These are phyloP conservation scores for Rhabditoides inermis DNA, from an alignment of 2,888 invertebrate genomes.

Conservation along the genomic window DNA sequence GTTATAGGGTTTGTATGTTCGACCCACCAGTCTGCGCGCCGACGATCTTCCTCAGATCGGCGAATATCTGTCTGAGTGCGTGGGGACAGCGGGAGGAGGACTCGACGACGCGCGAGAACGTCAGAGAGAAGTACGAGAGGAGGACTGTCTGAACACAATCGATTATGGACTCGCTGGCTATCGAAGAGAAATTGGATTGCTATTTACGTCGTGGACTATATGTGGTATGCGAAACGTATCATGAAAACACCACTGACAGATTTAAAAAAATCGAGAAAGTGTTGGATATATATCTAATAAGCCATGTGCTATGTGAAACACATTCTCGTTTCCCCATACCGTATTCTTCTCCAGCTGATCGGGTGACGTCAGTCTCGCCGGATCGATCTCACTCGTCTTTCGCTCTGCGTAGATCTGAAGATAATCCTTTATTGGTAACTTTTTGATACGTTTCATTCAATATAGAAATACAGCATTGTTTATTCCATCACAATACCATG, in stretches of 20 bases:
- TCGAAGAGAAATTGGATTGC: too few relatives aligned
- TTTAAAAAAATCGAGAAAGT: not conserved
- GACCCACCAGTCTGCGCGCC: slow-evolving; percentile 14
- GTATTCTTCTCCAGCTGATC: slow-evolving; percentile 30
- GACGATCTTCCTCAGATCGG: slow-evolving; percentile 45
- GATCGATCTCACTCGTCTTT: slow-evolving; percentile 50
- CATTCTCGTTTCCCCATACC: slow-evolving; percentile 10
- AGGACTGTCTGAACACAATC: not conserved
- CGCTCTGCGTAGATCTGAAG: slow-evolving; percentile 47
- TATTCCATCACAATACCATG: too few relatives aligned
- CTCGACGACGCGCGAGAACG: slow-evolving; percentile 41
- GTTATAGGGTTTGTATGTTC: not conserved
- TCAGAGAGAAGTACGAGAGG: slow-evolving; percentile 35
- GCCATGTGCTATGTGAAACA: not conserved
- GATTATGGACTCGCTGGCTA: not conserved
- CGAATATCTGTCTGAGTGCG: slow-evolving; percentile 36
- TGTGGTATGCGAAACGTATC: too few relatives aligned
- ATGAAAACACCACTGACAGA: not conserved
- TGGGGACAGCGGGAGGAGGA: slow-evolving; percentile 41
- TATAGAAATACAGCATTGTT: too few relatives aligned
- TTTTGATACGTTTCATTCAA: too few relatives aligned
- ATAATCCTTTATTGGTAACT: slow-evolving; percentile 41
- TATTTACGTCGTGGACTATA: too few relatives aligned
- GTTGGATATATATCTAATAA: not conserved
- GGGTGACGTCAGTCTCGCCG: slow-evolving; percentile 25